These are phyloP conservation scores for Anabacerthia variegaticeps DNA, from an alignment of 2,797 vertebrate genomes.

Conservation along the genomic window DNA sequence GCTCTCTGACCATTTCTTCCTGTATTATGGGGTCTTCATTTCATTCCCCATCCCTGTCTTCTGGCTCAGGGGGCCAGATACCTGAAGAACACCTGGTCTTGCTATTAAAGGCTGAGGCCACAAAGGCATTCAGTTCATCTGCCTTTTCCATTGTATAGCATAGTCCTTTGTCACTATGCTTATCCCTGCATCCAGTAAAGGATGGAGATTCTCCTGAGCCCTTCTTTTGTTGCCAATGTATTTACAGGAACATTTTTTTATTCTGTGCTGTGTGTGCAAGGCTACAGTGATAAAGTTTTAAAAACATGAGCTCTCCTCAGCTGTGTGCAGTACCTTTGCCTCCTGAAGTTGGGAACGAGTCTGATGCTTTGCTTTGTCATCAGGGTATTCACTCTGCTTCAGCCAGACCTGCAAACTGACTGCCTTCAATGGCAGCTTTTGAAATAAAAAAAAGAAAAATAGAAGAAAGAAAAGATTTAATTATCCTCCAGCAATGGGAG, in stretches of 20 bases:
- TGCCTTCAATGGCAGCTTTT: neutral
- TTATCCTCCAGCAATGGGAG: neutral
- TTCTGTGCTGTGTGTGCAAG: neutral
- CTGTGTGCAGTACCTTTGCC: accelerated
- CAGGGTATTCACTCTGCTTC: neutral
- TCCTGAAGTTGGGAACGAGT: neutral
- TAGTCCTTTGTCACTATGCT: neutral
- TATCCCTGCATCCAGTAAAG: neutral
- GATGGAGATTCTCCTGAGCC: neutral
- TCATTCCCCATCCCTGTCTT: neutral
- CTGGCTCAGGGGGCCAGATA: neutral
- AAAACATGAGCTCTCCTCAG: neutral
- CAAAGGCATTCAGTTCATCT: neutral
- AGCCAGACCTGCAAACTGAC: neutral
- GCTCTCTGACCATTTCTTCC: neutral
- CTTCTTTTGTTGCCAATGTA: neutral
- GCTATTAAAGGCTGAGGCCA: neutral
- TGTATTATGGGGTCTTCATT: neutral
- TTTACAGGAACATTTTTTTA: neutral
- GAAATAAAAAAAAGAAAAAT: neutral
- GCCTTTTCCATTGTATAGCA: neutral
- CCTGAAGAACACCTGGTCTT: neutral
- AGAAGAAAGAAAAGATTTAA: neutral
- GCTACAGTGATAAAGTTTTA: neutral
- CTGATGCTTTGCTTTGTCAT: neutral